A percentile compares a stretch with the other conserved stretches of the same genome.
These are phyloP conservation scores for Macrophya alboannulata DNA, from an alignment of 2,888 invertebrate species.

Conservation along the genomic window DNA sequence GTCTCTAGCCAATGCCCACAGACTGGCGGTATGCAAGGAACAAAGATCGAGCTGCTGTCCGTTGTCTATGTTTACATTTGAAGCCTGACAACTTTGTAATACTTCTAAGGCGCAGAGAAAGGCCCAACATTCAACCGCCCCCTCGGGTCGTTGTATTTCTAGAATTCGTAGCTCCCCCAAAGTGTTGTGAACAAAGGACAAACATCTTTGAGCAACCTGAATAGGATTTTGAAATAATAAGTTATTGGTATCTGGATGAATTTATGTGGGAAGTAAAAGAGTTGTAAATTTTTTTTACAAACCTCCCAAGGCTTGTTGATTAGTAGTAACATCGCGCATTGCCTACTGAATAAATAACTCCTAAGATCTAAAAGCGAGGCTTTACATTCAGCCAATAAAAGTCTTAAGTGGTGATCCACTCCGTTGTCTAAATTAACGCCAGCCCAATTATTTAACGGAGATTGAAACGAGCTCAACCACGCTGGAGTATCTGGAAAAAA, in stretches of 20 bases:
- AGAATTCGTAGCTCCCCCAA: constrained; percentile 92
- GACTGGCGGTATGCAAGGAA: constrained; percentile 91
- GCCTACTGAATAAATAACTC: constrained; percentile 96
- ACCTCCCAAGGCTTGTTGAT: constrained; percentile 92
- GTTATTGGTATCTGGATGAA: constrained; percentile 59
- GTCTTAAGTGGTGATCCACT: constrained; percentile 82
- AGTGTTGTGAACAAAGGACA: constrained; percentile 95
- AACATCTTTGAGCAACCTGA: constrained; percentile 92
- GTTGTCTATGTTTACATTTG: constrained; percentile 85
- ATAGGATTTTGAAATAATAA: constrained; percentile 64
- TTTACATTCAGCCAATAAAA: constrained; percentile 76
- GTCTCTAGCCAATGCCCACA: constrained; percentile 94
- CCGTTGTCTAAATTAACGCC: constrained; percentile 87
- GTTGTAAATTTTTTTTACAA: constrained; percentile 67
- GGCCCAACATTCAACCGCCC: constrained; percentile 95
- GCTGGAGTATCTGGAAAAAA: constrained; percentile 86
- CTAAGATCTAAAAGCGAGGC: constrained; percentile 94
- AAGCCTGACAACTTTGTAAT: constrained; percentile 89
- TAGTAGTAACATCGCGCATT: constrained; percentile 91
- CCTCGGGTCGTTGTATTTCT: constrained; percentile 90
- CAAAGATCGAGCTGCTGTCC: constrained; percentile 85
- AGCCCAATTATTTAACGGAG: constrained; percentile 91
- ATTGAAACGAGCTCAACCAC: constrained; percentile 92
- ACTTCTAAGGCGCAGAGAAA: constrained; percentile 96
- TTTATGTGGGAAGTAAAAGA: background rate